Percentiles rank a stretch among this genome's conserved stretches.
phyloP scores from a whole-genome alignment of 2,113 vertebrate genomes.

The Sorex araneus region DNA sequence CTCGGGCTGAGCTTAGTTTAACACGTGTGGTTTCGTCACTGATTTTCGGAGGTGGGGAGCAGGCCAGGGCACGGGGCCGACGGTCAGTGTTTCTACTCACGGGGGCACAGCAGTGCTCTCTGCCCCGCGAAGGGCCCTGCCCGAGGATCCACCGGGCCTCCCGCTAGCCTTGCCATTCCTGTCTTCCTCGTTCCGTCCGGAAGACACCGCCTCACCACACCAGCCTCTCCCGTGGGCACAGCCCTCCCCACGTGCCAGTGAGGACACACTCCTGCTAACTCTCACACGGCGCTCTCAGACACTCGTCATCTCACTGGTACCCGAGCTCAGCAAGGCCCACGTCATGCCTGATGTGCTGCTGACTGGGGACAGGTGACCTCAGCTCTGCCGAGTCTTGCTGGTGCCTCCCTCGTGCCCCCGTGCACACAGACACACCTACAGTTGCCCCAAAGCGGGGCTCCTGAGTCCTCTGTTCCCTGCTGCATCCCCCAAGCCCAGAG shows the following conservation, averaged over 20 bases:
- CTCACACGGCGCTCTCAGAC: background rate
- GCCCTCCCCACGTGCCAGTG: fast-evolving
- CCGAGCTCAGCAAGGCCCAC: background rate
- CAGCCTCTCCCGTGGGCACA: fast-evolving
- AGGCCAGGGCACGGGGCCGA: no score
- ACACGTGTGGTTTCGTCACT: background rate
- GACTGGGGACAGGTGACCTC: fast-evolving
- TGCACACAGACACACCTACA: no score
- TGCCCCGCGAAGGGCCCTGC: background rate
- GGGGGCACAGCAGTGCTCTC: fast-evolving
- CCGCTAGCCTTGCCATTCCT: background rate
- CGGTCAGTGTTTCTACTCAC: background rate
- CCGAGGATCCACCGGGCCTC: background rate
- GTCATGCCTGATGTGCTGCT: fast-evolving
- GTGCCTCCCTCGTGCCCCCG: fast-evolving
- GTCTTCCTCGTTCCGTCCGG: background rate
- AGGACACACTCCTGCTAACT: background rate
- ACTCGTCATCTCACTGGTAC: fast-evolving
- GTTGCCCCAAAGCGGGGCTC: background rate
- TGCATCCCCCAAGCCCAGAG: fast-evolving
- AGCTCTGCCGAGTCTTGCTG: fast-evolving
- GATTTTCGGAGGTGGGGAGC: background rate
- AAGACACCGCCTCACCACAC: no score
- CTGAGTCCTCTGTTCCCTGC: background rate
- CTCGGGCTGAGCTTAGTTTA: background rate